Base-by-base conservation (phyloP, 2,113 vertebrate species). In the Callospermophilus lateralis region DNA sequence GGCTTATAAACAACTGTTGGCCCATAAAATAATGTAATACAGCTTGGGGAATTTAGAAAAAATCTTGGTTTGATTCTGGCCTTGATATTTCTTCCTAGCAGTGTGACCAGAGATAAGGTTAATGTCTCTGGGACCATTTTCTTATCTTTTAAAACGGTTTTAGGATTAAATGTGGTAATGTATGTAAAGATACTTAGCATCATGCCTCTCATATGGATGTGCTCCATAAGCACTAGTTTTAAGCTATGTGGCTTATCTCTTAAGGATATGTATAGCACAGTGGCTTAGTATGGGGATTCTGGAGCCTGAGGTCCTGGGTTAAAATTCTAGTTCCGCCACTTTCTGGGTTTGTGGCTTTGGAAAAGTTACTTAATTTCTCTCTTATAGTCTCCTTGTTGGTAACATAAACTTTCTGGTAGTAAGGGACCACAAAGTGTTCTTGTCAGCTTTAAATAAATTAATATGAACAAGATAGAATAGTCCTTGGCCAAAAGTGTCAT, bases 401-500 rank as follows among this genome's bases (percentile, higher is more conserved):
- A 78, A 90, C 80, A 87, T 72, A 81, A 87, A 30, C 34, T 68
- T 93, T 92, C 72, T 94, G 63, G 34, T 86, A 80, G 74, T n/a
- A 80, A 80, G 51, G 22, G 63, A 78, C 30, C 68, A 37, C 15
- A 78, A 89, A 79, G 53, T 0, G 32, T 96, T 92, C 78, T 88
- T 73, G 22, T 53, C 58, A 85, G 51, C 24, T 89, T 74, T 77
- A 58, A 85, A 53, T 88, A 80, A 89, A 89, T 70, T 79, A 78
- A 89, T 90, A 39, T 76, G 89, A 97, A 84, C 53, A 85, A 94
- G 26, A 51, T 48, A 77, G 67, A 92, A 80, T n/a, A 97, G 34
- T 89, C 39, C n/a, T 94, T 96, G 88, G 65, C 53, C 92, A 20
- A 77, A 61, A 86, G 30, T 84, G 58, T 53, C 67, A 7, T 84